Base-by-base conservation (phyloP, 2,113 vertebrate genomes). In the Chamaetylas fuelleborni region DNA sequence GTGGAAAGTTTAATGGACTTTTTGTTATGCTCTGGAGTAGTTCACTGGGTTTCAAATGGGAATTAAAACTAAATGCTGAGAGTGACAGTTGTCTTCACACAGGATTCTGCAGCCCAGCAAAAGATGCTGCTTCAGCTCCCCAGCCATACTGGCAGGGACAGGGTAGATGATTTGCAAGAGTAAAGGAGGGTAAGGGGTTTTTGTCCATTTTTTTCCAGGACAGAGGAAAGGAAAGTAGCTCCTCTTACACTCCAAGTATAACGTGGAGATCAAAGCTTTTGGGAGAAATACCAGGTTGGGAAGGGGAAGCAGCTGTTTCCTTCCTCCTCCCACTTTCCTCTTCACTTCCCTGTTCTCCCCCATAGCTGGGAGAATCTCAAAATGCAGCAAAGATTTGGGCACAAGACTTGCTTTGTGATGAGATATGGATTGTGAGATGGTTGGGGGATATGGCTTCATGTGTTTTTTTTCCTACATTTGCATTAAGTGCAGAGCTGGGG, bases 241-340 rank as follows among this genome's bases (percentile, higher is more conserved):
- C 17, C 15, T 54, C 18, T 5, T 54, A 64, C 14, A 19, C 31
- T 54, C 1, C 22, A 0, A 19, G 25, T 61, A 3, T 40, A 12
- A 72, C 48, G 61, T 14, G 12, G 12, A 71, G 57, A 51, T 47
- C 31, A 82, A 38, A 79, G 48, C n/a, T 92, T 80, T 90, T 45
- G 22, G n/a, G 50, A 38, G 28, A 45, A 61, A 61, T 78, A n/a
- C 28, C 43, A 38, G 45, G 23, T 62, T 48, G 45, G 20, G 74
- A 80, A 83, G 48, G 54, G 82, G 47, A 74, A 88, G 19, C 66
- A 67, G 54, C n/a, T 23, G 3, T 88, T 95, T 79, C 73, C 65
- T 71, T 34, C 24, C 70, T 84, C 54, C 45, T 81, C 29, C 33
- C 2, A 1, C 73, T 92, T 89, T 71, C 57, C 53, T 82, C 36